These are phyloP conservation scores for Metopia argyrocephala DNA, from an alignment of 2,888 invertebrate genomes.

Conservation along the genomic window DNA sequence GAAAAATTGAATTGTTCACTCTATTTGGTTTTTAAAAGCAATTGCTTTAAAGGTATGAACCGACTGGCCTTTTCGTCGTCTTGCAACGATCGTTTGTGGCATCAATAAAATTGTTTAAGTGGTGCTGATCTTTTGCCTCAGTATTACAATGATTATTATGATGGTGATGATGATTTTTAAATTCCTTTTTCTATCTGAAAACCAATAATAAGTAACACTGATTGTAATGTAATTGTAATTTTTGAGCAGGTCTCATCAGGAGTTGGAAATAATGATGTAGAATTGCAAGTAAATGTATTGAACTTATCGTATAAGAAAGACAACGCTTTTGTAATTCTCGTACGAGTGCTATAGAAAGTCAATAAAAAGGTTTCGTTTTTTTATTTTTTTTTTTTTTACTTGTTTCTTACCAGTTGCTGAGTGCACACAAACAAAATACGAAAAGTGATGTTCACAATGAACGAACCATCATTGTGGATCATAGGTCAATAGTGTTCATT, in stretches of 20 bases:
- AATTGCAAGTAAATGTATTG: constrained; percentile 58
- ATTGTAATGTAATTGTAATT: not conserved
- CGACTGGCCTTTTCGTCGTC: constrained; percentile 40
- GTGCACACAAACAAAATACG: constrained; percentile 24
- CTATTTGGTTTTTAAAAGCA: constrained; percentile 8
- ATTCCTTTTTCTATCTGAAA: not conserved
- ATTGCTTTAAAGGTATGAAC: constrained; percentile 11
- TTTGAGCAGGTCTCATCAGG: constrained; percentile 8
- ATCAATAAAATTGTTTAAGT: constrained; percentile 54
- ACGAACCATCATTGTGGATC: constrained; percentile 48
- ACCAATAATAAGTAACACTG: not conserved
- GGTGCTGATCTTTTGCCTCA: constrained; percentile 50
- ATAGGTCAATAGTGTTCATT: constrained; percentile 56
- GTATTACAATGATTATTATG: constrained; percentile 13
- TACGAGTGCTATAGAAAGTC: constrained; percentile 39
- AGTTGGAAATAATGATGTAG: constrained; percentile 16
- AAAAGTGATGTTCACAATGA: constrained; percentile 30
- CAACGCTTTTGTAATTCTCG: not conserved
- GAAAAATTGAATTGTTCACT: constrained; percentile 61
- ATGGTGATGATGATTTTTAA: constrained; percentile 2
- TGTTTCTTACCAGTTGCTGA: constrained; percentile 30
- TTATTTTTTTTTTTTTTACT: constrained; percentile 36
- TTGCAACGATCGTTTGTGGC: constrained; percentile 12
- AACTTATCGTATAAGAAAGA: constrained; percentile 36
- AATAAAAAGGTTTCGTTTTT: constrained; percentile 43